A percentile compares a stretch with the other conserved stretches of the same genome.
Conservation (phyloP, 1,140 invertebrate genomes). For the Elymnias hypermnestra region DNA sequence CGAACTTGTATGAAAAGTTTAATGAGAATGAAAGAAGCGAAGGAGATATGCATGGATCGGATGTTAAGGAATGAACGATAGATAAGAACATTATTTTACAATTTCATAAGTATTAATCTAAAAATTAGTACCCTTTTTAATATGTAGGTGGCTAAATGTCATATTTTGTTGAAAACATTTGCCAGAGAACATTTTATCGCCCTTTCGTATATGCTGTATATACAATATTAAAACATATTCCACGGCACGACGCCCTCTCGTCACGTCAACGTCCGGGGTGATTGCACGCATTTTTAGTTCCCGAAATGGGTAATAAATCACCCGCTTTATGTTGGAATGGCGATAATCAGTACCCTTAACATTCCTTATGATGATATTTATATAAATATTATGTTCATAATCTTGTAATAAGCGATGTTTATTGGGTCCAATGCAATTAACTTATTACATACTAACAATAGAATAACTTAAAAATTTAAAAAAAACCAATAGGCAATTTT, state of each 20-base stretch:
- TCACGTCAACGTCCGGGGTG: slow-evolving; percentile 14
- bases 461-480: too few relatives aligned
- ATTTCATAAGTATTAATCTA: too few relatives aligned
- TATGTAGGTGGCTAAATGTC: not conserved
- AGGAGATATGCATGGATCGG: too few relatives aligned
- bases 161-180: not conserved
- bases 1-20: too few relatives aligned
- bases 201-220: not conserved
- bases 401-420: too few relatives aligned
- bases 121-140: too few relatives aligned
- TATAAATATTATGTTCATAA: not conserved
- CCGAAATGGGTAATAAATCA: slow-evolving; percentile 19
- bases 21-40: too few relatives aligned
- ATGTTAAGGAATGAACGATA: too few relatives aligned
- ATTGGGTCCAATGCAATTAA: too few relatives aligned
- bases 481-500: too few relatives aligned
- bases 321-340: slow-evolving; percentile 9
- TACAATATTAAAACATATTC: slow-evolving; percentile 9
- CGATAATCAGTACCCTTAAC: slow-evolving; percentile 11
- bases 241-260: slow-evolving; percentile 8
- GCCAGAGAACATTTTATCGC: not conserved
- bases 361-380: slow-evolving; percentile 5
- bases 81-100: too few relatives aligned
- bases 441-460: too few relatives aligned
- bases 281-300: slow-evolving; percentile 18